phyloP scores from a whole-genome alignment of 2,888 invertebrate species.

The Cheilosia soror region DNA sequence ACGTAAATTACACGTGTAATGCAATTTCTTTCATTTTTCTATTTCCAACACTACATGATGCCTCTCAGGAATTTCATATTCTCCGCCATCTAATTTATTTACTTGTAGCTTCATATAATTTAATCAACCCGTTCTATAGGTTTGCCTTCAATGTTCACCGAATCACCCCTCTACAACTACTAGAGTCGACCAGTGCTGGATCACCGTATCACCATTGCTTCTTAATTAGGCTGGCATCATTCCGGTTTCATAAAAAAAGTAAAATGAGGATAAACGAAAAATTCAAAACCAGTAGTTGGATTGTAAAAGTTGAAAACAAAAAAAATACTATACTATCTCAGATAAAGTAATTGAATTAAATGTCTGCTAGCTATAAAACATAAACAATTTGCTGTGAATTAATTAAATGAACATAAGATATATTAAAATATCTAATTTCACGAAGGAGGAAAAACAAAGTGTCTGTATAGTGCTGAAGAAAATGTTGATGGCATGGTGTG shows the following conservation, averaged over 20 bases:
- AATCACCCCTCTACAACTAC: neutral
- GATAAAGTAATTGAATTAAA: conserved; percentile 47
- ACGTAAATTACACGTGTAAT: neutral
- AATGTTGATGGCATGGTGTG: neutral
- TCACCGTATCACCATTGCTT: neutral
- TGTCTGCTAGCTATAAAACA: conserved; percentile 21
- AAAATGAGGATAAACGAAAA: neutral
- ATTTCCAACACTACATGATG: neutral
- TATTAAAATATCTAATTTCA: conserved; percentile 1
- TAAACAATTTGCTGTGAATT: conserved; percentile 10
- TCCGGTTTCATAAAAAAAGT: conserved; percentile 26
- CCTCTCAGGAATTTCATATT: neutral
- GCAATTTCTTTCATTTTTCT: neutral
- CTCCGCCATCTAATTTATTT: neutral
- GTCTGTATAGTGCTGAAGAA: too few species aligned
- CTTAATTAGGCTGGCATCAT: conserved; percentile 24
- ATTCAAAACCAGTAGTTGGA: conserved; percentile 41
- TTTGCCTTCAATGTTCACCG: neutral
- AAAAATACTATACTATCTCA: neutral
- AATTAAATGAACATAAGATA: conserved; percentile 11
- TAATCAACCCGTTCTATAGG: conserved; percentile 33
- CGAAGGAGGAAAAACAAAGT: neutral
- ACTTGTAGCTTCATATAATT: conserved; percentile 36
- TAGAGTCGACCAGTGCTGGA: too few species aligned
- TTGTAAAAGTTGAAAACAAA: neutral